phyloP scores from a whole-genome alignment of 2,888 invertebrate genomes.

The Eurytoma californica region DNA sequence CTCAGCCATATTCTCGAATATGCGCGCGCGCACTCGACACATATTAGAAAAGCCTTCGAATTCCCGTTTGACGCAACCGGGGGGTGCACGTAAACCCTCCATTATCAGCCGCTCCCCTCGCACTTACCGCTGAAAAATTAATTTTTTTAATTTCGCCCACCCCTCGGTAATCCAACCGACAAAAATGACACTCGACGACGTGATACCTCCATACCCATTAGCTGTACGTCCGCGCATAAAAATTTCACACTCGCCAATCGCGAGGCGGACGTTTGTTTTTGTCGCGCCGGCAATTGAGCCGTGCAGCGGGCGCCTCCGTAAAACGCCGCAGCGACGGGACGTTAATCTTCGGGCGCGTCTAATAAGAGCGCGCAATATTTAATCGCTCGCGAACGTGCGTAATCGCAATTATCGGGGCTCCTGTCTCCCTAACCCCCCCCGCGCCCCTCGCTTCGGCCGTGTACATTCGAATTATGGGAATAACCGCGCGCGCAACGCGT shows the following conservation, averaged over 20 bases:
- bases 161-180: too few species aligned
- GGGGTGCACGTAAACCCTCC: too few species aligned
- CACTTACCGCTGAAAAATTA: too few species aligned
- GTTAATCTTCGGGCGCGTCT: not conserved
- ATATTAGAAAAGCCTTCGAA: too few species aligned
- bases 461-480: constrained; percentile 54
- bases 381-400: constrained; percentile 17
- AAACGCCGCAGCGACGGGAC: not conserved
- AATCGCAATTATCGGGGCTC: constrained; percentile 31
- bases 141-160: too few species aligned
- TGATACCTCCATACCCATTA: not conserved
- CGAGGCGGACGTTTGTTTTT: not conserved
- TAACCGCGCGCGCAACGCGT: constrained; percentile 35
- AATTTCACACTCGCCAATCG: not conserved
- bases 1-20: too few species aligned
- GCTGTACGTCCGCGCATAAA: not conserved
- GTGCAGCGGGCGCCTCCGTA: not conserved
- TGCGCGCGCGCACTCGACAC: too few species aligned
- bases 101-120: too few species aligned
- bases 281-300: not conserved
- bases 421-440: too few species aligned
- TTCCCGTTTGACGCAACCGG: too few species aligned
- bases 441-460: not conserved
- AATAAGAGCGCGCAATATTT: constrained; percentile 16
- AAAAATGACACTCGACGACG: too few species aligned